Base-by-base conservation (phyloP, 2,888 invertebrate genomes). In the Phanerotoma sp. region DNA sequence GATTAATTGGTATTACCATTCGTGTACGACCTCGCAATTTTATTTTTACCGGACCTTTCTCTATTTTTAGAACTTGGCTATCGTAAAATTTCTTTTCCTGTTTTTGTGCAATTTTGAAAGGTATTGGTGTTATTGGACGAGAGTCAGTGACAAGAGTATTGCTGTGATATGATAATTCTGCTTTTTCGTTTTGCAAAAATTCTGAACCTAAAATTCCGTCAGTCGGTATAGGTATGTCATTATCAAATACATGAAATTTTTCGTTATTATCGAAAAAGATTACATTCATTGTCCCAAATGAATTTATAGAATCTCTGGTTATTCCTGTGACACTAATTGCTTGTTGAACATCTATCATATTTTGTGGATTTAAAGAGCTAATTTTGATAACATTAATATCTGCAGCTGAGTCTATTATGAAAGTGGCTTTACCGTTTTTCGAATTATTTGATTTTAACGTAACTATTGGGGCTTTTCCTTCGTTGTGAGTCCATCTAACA, bases 341-440 rank as follows among this genome's bases (percentile, higher is more conserved):
- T 5, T 57, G 51, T 2, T 55, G 33, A 1, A 11, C 21, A 3
- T 21, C 32, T 2, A 57, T 25, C 2, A 52, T 11, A 1, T 28
- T 25, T 3, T 38, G n/a, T 2, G 47, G 46, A 13, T 55, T 20
- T 42, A 57, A 49, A 0, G 25, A 10, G 4, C n/a, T 15, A 2
- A 40, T 16, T 44, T 60, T 42, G 0, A 60, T 53, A 3, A 57
- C 5, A 18, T 45, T 57, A 3, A 60, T 55, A 13, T 53, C 51
- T 10, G 53, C 53, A 1, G 50, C 57, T 0, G 55, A 55, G 21
- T 57, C 55, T 13, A 49, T 25, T 38, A 49, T 11, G 15, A 49
- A 38, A 2, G 28, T 37, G 3, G 28, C 48, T 22, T 25, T 18
- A 4, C 37, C 51, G 2, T 44, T 51, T 41, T 35, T 28, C 1